Evolutionary conservation across 2,888 invertebrate genomes (phyloP).

Genomic region (Andrena bicolor): DNA sequence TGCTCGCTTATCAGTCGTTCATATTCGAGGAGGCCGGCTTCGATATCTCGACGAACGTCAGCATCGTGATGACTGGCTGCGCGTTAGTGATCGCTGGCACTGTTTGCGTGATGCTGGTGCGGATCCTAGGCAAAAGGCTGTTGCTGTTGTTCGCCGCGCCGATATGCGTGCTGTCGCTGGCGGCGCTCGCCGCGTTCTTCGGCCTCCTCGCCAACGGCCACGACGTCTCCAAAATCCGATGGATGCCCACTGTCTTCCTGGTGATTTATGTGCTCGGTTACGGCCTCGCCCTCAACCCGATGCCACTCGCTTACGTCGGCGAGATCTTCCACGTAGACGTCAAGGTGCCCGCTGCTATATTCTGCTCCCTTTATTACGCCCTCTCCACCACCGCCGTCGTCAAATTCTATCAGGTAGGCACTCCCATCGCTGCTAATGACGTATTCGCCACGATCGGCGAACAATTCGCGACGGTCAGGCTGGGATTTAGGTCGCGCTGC

Average conservation of each 20-base stretch:
- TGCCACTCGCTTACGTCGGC: conserved; percentile 82
- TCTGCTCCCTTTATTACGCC: conserved; percentile 81
- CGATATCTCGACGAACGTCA: conserved; percentile 76
- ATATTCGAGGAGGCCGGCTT: conserved; percentile 80
- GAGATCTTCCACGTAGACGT: conserved; percentile 82
- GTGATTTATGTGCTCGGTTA: conserved; percentile 79
- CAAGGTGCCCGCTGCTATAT: conserved; percentile 81
- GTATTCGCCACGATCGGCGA: too few species aligned
- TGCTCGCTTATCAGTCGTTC: conserved; percentile 81
- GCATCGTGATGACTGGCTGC: conserved; percentile 78
- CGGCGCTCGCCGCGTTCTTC: conserved; percentile 78
- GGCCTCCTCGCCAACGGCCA: conserved; percentile 70
- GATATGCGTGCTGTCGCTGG: conserved; percentile 74
- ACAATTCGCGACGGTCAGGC: too few species aligned
- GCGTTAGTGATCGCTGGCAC: conserved; percentile 79
- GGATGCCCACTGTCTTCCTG: conserved; percentile 81
- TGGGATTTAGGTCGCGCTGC: background rate
- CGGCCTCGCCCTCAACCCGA: conserved; percentile 81
- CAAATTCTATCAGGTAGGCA: conserved; percentile 81
- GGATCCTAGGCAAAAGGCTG: conserved; percentile 78
- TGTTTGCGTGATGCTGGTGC: conserved; percentile 79
- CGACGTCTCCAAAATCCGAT: conserved; percentile 75
- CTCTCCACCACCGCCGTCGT: conserved; percentile 76
- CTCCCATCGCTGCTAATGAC: too few species aligned
- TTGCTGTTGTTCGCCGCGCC: conserved; percentile 78